A percentile compares a stretch with the other conserved stretches of the same genome.
Conservation (phyloP, 1,140 invertebrate species). For the Cotesia glomerata region DNA sequence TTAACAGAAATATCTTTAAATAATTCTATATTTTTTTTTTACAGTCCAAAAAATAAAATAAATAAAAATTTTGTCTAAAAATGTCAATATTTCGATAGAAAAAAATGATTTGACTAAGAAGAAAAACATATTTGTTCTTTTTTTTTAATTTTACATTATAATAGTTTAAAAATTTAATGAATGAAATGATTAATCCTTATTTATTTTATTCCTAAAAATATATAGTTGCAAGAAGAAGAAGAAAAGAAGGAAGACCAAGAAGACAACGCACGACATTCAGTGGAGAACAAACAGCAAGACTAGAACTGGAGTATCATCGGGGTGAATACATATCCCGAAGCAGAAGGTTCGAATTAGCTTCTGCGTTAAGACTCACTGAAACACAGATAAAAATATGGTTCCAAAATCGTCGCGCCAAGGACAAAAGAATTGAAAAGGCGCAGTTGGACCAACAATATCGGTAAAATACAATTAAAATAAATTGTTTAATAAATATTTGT, state of each 20-base stretch:
- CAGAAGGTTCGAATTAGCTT: conserved; percentile 85
- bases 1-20: too few species aligned
- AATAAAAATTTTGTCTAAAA: too few species aligned
- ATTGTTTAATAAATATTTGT: too few species aligned
- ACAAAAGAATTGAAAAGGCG: conserved; percentile 94
- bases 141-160: too few species aligned
- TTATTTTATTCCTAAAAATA: conserved; percentile 11
- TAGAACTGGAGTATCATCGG: conserved; percentile 89
- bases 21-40: too few species aligned
- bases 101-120: too few species aligned
- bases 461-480: conserved; percentile 60
- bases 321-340: conserved; percentile 91
- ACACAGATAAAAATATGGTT: conserved; percentile 98
- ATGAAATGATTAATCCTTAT: neutral
- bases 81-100: too few species aligned
- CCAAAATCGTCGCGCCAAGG: conserved; percentile 93
- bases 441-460: conserved; percentile 93
- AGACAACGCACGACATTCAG: conserved; percentile 94
- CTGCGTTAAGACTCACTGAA: conserved; percentile 82
- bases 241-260: conserved; percentile 84
- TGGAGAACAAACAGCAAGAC: conserved; percentile 86
- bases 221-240: conserved; percentile 81
- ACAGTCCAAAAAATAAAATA: too few species aligned
- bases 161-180: too few species aligned
- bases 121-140: too few species aligned